phyloP scores from a whole-genome alignment of 2,888 invertebrate genomes.

The Drosophila silvestris region DNA sequence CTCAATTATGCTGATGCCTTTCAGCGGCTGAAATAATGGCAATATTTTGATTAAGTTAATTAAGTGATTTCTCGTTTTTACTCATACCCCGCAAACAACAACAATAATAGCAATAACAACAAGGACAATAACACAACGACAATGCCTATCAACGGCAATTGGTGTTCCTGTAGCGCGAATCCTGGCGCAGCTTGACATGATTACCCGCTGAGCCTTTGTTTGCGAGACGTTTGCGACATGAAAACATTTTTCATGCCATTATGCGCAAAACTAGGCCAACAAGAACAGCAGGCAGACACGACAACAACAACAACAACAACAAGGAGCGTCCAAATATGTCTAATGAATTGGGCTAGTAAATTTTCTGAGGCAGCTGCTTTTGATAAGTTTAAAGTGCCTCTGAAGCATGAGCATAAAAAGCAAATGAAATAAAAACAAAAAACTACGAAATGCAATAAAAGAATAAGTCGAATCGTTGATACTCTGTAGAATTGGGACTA shows the following conservation, averaged over 20 bases:
- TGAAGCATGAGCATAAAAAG: slow-evolving; percentile 40
- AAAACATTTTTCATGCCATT: slow-evolving; percentile 75
- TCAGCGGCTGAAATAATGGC: slow-evolving; percentile 64
- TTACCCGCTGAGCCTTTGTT: slow-evolving; percentile 71
- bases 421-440: slow-evolving; percentile 27
- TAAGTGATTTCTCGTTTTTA: slow-evolving; percentile 69
- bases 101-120: slow-evolving; percentile 25
- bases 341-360: slow-evolving; percentile 74
- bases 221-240: slow-evolving; percentile 60
- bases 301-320: slow-evolving; percentile 30
- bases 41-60: slow-evolving; percentile 81
- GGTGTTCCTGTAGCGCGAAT: slow-evolving; percentile 61
- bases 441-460: slow-evolving; percentile 19
- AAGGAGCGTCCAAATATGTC: slow-evolving; percentile 51
- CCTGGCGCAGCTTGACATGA: slow-evolving; percentile 55
- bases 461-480: slow-evolving; percentile 18
- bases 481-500: not conserved
- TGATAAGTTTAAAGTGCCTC: slow-evolving; percentile 70
- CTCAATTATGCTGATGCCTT: slow-evolving; percentile 45
- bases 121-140: slow-evolving; percentile 43
- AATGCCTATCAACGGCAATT: slow-evolving; percentile 61
- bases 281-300: slow-evolving; percentile 7
- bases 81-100: slow-evolving; percentile 20
- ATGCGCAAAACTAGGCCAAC: slow-evolving; percentile 70
- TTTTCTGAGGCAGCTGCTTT: slow-evolving; percentile 59